phyloP scores from a whole-genome alignment of 2,888 invertebrate species.

The Sphecodes monilicornis region DNA sequence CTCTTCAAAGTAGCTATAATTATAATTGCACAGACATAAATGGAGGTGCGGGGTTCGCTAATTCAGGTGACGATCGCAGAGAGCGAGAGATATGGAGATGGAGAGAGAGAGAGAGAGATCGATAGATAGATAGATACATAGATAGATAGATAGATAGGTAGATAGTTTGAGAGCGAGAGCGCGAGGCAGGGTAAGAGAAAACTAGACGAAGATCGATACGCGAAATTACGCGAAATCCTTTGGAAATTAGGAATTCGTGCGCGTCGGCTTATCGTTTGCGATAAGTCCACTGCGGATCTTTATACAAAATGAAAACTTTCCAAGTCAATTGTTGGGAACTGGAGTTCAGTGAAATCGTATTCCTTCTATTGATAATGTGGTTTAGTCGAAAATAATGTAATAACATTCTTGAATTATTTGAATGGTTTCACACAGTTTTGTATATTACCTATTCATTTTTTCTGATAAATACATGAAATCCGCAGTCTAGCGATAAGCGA shows the following conservation, averaged over 20 bases:
- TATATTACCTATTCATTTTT: background rate
- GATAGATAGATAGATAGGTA: background rate
- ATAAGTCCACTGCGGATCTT: background rate
- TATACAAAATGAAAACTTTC: background rate
- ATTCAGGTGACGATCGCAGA: conserved; percentile 27
- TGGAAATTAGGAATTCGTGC: background rate
- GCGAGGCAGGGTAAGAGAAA: background rate
- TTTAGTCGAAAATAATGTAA: background rate
- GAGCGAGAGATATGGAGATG: background rate
- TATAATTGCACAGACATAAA: conserved; percentile 23
- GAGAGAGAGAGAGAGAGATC: too few species aligned
- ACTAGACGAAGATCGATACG: background rate
- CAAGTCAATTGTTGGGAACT: background rate
- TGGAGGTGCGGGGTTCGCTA: conserved; percentile 35
- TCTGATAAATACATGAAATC: background rate
- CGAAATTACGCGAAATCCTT: background rate
- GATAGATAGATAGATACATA: background rate
- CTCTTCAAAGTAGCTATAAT: conserved; percentile 32
- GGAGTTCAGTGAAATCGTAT: background rate
- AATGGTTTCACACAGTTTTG: background rate
- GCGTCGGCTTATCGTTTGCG: background rate
- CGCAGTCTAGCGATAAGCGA: background rate
- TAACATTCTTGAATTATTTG: background rate
- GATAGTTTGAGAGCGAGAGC: background rate
- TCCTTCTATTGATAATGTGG: background rate